phyloP scores from a whole-genome alignment of 2,888 invertebrate species.

The Ochropleura leucogaster region DNA sequence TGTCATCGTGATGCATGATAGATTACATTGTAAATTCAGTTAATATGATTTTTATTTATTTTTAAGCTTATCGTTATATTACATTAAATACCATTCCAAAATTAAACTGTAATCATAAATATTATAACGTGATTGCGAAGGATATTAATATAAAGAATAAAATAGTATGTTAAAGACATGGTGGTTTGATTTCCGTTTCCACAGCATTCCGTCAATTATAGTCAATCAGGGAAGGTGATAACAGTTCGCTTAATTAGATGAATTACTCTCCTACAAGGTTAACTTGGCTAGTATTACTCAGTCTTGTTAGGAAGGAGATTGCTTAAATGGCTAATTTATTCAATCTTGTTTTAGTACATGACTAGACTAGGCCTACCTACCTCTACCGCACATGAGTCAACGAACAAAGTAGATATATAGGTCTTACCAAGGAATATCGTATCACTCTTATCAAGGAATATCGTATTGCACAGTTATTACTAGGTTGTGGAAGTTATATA shows the following conservation, averaged over 20 bases:
- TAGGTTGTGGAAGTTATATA: too few relatives aligned
- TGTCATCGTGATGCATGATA: conserved; percentile 79
- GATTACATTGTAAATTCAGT: conserved; percentile 75
- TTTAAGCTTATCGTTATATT: conserved; percentile 87
- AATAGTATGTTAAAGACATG: conserved; percentile 81
- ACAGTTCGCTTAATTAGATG: conserved; percentile 10
- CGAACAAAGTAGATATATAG: background rate
- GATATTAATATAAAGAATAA: conserved; percentile 87
- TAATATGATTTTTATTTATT: conserved; percentile 86
- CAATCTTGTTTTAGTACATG: background rate
- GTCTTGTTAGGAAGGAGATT: background rate
- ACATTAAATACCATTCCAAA: conserved; percentile 89
- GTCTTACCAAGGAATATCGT: too few relatives aligned
- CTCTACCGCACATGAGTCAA: background rate
- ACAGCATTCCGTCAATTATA: conserved; percentile 3
- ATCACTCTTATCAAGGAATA: too few relatives aligned
- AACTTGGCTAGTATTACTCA: background rate
- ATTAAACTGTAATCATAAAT: conserved; percentile 88
- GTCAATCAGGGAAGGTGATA: conserved; percentile 8
- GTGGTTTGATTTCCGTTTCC: conserved; percentile 58
- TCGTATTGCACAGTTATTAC: too few relatives aligned
- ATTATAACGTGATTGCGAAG: conserved; percentile 86
- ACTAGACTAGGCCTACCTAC: background rate
- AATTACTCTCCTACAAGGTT: conserved; percentile 12
- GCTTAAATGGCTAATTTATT: conserved; percentile 26